Percentiles rank a stretch among this genome's conserved stretches.
phyloP scores from a whole-genome alignment of 2,113 vertebrate genomes.

The Thamnaconus septentrionalis region DNA sequence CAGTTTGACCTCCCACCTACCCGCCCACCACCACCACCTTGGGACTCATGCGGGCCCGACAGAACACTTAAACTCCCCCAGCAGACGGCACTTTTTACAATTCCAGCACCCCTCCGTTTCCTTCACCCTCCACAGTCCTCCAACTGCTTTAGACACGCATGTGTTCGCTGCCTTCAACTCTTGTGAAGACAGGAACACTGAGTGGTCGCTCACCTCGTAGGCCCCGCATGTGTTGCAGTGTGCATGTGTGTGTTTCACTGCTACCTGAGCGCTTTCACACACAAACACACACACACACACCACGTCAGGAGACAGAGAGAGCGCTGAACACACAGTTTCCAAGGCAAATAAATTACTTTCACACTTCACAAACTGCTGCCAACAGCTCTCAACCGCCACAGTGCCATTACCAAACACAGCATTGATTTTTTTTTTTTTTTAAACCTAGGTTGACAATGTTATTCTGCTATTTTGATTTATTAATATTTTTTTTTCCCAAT shows the following conservation, averaged over 20 bases:
- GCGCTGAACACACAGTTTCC: constrained; percentile 57
- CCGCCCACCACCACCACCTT: constrained; percentile 43
- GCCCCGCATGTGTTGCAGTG: constrained; percentile 6
- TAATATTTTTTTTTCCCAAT: constrained; percentile 50
- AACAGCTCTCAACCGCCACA: constrained; percentile 23
- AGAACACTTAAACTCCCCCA: constrained; percentile 21
- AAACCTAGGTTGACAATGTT: constrained; percentile 10
- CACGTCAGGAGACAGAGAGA: constrained; percentile 20
- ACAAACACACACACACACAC: constrained; percentile 32
- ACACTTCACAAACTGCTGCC: constrained; percentile 49
- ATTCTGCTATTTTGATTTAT: constrained; percentile 8
- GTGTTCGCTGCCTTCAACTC: constrained; percentile 20
- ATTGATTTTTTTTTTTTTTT: constrained; percentile 1
- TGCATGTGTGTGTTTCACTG: constrained; percentile 38
- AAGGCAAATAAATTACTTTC: constrained; percentile 44
- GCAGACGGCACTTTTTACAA: constrained; percentile 10
- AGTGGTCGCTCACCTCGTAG: constrained; percentile 31
- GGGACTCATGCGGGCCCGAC: constrained; percentile 33
- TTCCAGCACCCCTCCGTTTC: constrained; percentile 4
- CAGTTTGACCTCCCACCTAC: constrained; percentile 66
- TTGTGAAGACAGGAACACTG: constrained; percentile 19
- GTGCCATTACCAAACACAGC: constrained; percentile 44
- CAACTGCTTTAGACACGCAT: constrained; percentile 42
- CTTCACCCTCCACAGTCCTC: constrained; percentile 23
- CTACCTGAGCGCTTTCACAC: constrained; percentile 36